A percentile compares a stretch with the other conserved stretches of the same genome.
phyloP scores from a whole-genome alignment of 2,113 vertebrate genomes.

The Nothobranchius kuhntae region DNA sequence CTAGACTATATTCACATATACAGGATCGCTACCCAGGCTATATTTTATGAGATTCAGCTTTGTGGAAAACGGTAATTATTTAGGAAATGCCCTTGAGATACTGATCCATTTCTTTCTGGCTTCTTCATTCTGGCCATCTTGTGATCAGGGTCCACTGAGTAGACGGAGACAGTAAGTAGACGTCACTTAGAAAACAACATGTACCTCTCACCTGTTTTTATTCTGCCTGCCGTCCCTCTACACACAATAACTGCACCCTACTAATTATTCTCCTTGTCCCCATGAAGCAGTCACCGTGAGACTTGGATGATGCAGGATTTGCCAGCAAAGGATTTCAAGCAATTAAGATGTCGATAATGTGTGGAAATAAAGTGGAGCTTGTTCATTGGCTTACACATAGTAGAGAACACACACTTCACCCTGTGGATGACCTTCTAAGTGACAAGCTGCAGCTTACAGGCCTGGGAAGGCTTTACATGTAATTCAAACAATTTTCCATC shows the following conservation, averaged over 20 bases:
- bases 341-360: constrained; percentile 20
- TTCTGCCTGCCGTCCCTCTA: constrained; percentile 8
- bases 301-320: constrained; percentile 10
- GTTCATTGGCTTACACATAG: background rate
- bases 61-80: no score
- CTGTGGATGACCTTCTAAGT: constrained; percentile 48
- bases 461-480: constrained; percentile 64
- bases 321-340: constrained; percentile 6
- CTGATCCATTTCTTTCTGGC: constrained; percentile 57
- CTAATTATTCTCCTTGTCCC: constrained; percentile 6
- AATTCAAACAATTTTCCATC: constrained; percentile 78
- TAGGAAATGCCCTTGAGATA: constrained; percentile 63
- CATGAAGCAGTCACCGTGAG: constrained; percentile 24
- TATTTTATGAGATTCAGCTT: no score
- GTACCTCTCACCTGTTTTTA: constrained; percentile 11
- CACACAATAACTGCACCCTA: constrained; percentile 8
- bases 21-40: no score
- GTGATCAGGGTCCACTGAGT: constrained; percentile 16
- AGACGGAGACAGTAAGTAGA: constrained; percentile 56
- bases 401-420: constrained; percentile 18
- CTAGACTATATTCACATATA: no score
- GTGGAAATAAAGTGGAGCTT: constrained; percentile 12
- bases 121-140: constrained; percentile 46
- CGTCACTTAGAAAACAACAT: constrained; percentile 56
- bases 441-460: constrained; percentile 60